phyloP scores from a whole-genome alignment of 2,113 vertebrate species.

The Catharus fuscescens region DNA sequence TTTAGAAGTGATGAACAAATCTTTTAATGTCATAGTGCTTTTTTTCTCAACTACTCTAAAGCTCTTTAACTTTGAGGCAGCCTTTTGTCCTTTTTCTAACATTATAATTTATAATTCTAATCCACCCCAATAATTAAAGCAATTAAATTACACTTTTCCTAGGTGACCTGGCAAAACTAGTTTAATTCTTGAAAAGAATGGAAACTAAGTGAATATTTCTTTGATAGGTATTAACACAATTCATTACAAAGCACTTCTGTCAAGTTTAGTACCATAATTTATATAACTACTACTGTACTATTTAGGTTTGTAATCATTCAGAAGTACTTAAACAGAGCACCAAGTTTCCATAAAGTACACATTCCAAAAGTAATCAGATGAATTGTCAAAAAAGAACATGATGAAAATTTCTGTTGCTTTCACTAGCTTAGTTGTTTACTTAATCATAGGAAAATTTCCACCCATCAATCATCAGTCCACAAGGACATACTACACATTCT shows the following conservation, averaged over 20 bases:
- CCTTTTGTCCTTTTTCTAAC: neutral
- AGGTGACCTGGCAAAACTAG: neutral
- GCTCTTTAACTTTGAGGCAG: neutral
- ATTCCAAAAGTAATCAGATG: neutral
- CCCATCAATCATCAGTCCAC: neutral
- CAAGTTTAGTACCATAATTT: neutral
- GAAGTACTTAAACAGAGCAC: neutral
- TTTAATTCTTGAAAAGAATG: neutral
- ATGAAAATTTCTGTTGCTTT: neutral
- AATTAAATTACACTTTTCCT: neutral
- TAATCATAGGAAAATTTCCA: neutral
- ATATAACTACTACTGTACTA: neutral
- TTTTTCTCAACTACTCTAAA: neutral
- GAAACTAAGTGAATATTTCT: neutral
- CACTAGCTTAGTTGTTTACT: neutral
- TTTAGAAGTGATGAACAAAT: neutral
- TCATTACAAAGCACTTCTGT: neutral
- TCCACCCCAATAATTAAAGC: neutral
- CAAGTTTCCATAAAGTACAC: neutral
- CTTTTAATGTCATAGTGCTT: neutral
- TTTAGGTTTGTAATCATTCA: neutral
- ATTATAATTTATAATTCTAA: neutral
- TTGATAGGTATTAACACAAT: neutral
- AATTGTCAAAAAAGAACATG: neutral
- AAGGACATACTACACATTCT: neutral